phyloP scores from a whole-genome alignment of 2,113 vertebrate species.

The Acinonyx jubatus region DNA sequence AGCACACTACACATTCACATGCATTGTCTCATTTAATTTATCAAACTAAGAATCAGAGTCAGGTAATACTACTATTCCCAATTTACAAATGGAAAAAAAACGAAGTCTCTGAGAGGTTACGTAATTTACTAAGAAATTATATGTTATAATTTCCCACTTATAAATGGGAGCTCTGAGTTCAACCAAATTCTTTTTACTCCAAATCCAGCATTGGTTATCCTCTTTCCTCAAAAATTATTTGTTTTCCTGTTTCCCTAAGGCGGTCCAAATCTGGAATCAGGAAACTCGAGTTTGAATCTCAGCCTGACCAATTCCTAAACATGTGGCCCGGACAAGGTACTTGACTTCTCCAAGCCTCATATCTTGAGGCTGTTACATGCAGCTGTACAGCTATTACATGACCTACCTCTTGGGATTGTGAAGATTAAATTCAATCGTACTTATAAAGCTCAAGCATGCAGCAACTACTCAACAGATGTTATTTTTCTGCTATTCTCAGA shows the following conservation, averaged over 20 bases:
- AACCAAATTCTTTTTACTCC: slow-evolving; percentile 10
- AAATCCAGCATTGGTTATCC: neutral
- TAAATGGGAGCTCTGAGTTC: neutral
- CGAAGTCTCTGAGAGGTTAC: neutral
- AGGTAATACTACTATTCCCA: neutral
- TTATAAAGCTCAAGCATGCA: neutral
- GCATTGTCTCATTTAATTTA: neutral
- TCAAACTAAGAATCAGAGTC: neutral
- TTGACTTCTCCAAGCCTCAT: neutral
- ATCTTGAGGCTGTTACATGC: neutral
- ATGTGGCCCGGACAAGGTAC: neutral
- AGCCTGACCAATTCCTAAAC: neutral
- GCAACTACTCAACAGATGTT: neutral
- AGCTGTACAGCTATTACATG: neutral
- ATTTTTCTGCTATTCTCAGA: neutral
- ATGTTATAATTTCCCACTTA: neutral
- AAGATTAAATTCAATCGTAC: neutral
- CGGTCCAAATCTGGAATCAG: neutral
- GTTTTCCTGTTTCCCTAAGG: neutral
- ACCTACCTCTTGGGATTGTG: neutral
- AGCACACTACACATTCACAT: neutral
- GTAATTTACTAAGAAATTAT: neutral
- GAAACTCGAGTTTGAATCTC: neutral
- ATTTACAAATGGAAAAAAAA: neutral
- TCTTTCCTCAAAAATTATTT: neutral